phyloP scores from a whole-genome alignment of 2,113 vertebrate species.

The Damaliscus lunatus region DNA sequence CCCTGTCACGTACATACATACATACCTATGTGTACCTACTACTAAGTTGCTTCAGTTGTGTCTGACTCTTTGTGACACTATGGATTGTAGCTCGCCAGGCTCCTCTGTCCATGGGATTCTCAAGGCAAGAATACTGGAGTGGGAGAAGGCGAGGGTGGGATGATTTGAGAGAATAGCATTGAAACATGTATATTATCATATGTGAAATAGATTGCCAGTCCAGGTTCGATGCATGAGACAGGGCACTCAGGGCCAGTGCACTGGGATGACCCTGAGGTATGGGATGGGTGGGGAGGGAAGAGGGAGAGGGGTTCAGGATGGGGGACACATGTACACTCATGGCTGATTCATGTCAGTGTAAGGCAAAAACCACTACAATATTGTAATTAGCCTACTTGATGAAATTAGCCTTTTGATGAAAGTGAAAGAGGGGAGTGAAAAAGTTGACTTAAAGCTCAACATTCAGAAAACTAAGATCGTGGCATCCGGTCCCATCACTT shows the following conservation, averaged over 20 bases:
- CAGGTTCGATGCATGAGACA: not conserved
- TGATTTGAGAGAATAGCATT: not conserved
- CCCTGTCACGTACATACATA: not conserved
- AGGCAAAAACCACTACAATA: not conserved
- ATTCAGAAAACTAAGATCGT: not conserved
- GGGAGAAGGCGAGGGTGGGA: not conserved
- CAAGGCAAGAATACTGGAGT: not conserved
- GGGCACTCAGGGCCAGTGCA: not conserved
- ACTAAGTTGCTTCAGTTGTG: not conserved
- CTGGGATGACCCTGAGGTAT: not conserved
- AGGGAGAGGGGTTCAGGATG: fast-evolving
- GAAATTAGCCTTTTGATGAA: not conserved
- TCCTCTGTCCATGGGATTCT: not conserved
- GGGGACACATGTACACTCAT: not conserved
- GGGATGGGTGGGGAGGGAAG: not conserved
- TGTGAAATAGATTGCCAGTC: not conserved
- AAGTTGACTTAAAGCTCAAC: not conserved
- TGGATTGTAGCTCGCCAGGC: not conserved
- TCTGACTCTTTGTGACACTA: not conserved
- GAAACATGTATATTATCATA: not conserved
- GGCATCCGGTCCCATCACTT: not conserved
- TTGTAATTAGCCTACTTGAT: not conserved
- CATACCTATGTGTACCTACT: fast-evolving
- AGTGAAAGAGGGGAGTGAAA: not conserved
- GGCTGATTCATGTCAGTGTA: not conserved